Evolutionary conservation across 2,797 vertebrate species (phyloP).

Genomic region (Xyrichtys novacula): DNA sequence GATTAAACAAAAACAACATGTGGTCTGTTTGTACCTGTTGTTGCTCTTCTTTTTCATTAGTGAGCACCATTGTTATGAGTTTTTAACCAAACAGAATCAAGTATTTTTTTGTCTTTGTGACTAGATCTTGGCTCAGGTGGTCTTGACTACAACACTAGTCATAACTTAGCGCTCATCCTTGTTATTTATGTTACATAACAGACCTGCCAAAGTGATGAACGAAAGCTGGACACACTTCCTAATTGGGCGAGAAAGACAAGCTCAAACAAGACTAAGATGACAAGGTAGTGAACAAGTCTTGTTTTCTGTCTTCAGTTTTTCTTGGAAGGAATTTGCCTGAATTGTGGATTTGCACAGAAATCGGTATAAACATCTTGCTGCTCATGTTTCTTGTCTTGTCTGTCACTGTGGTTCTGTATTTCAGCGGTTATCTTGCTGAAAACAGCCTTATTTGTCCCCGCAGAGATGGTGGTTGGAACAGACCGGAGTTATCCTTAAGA

Average conservation of each 20-base stretch:
- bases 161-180: neutral
- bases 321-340: slow-evolving; percentile 2
- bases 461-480: neutral
- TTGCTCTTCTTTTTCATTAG: too few species aligned
- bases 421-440: neutral
- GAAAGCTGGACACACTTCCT: slow-evolving; percentile 26
- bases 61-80: too few species aligned
- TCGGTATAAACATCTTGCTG: neutral
- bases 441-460: neutral
- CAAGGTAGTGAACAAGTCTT: slow-evolving; percentile 40
- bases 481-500: slow-evolving; percentile 15
- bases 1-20: too few species aligned
- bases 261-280: slow-evolving; percentile 14
- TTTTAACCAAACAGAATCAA: too few species aligned
- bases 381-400: neutral
- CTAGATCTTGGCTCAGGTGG: neutral
- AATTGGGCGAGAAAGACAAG: slow-evolving; percentile 21
- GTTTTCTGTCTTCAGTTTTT: neutral
- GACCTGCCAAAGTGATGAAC: slow-evolving; percentile 23
- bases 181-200: slow-evolving; percentile 3
- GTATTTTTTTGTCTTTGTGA: too few species aligned
- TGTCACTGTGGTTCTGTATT: neutral
- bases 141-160: neutral
- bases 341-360: slow-evolving; percentile 13
- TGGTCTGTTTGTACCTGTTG: too few species aligned